Conservation (phyloP, 2,888 invertebrate genomes). For the Carterocephalus palaemon region DNA sequence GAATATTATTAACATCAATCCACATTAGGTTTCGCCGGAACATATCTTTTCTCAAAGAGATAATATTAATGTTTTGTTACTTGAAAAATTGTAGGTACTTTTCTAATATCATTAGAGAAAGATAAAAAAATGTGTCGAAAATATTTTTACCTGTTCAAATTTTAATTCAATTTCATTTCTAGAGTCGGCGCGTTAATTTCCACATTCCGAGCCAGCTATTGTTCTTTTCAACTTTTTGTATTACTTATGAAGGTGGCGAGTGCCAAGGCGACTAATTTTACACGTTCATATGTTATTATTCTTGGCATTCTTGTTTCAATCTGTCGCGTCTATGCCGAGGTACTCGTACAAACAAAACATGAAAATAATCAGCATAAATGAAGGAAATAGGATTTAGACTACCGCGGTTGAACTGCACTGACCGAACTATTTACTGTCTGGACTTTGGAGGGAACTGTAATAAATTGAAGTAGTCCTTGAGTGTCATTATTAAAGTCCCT, state of each 20-base stretch:
- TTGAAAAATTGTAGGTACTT: too few species aligned
- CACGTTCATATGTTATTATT: constrained; percentile 13
- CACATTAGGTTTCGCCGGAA: too few species aligned
- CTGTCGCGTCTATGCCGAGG: constrained; percentile 6
- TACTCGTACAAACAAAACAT: too few species aligned
- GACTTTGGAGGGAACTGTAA: constrained; percentile 58
- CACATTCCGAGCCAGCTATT: constrained; percentile 16
- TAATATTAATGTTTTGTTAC: too few species aligned
- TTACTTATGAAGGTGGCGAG: constrained; percentile 13
- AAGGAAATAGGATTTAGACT: background rate
- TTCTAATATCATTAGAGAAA: too few species aligned
- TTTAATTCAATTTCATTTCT: constrained; percentile 9
- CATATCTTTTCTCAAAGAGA: too few species aligned
- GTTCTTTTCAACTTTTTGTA: constrained; percentile 17
- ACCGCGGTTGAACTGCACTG: constrained; percentile 39
- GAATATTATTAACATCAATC: too few species aligned
- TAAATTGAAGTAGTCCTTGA: constrained; percentile 67
- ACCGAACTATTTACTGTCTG: constrained; percentile 54
- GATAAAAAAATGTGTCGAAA: too few species aligned
- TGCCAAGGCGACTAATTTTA: constrained; percentile 18
- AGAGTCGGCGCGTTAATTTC: constrained; percentile 8
- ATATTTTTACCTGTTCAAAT: constrained; percentile 1
- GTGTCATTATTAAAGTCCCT: constrained; percentile 64
- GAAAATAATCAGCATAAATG: too few species aligned
- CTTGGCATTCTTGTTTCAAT: constrained; percentile 5